Base-by-base conservation (phyloP, 2,888 invertebrate species). In the Ypsolopha sequella region DNA sequence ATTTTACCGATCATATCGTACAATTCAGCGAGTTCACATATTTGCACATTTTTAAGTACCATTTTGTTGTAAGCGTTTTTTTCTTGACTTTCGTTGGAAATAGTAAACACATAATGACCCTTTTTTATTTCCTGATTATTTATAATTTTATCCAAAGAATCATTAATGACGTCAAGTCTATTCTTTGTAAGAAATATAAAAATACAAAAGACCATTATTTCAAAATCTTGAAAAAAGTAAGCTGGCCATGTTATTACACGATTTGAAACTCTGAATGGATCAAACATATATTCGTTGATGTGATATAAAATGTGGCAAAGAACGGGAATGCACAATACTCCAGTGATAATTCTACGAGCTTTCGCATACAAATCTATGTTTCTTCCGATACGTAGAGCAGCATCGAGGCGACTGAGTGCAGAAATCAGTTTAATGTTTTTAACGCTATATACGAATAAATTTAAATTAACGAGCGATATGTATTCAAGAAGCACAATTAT, bases 1-100 rank as follows among this genome's bases (percentile, higher is more conserved):
- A 51, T 51, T 6, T 55, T 50, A 8, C 56, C 56, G 6, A 58
- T 51, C 1, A 33, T 35, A 33, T 55, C 47, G 47, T 56, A 58
- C 6, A 43, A 44, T 36, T 39, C 36, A 14, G 55, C 52, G n/a
- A 58, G 50, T 6, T 55, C 53, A 6, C 43, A 43, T 36, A 55
- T 34, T 41, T 54, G 39, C 11, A 36, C 11, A 36, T n/a, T 46
- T 36, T 36, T 50, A 10, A 36, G 11, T n/a, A 44, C 36, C 2
- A 9, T 10, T 45, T 36, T 1, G 34, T 35, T 39, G 6, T 13
- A 6, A 9, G 38, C 14, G 10, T 36, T 45, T 45, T 38, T 10
- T 44, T 33, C 11, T 11, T 43, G 8, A 13, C 11, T 50, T 13
- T 43, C 43, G 7, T 35, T 41, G 11, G 41, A 38, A 14, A 47